These are phyloP conservation scores for Myotis lucifugus DNA, from an alignment of 2,113 vertebrate species.

Conservation along the genomic window DNA sequence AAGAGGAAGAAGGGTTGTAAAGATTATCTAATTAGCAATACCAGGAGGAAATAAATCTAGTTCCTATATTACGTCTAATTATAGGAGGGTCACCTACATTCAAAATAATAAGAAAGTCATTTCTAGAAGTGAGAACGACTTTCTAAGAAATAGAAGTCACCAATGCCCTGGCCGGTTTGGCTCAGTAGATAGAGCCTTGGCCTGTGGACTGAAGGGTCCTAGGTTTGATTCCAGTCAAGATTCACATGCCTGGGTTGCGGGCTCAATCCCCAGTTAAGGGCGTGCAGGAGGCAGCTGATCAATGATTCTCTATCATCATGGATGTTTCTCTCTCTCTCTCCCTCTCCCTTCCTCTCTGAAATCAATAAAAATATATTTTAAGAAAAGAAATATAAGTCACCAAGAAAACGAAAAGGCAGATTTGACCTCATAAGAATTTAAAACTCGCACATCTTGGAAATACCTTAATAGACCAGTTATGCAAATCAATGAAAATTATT, in stretches of 20 bases:
- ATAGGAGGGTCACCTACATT: not conserved
- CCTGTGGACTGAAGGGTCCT: too few relatives aligned
- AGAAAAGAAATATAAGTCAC: not conserved
- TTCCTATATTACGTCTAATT: not conserved
- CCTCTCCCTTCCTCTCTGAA: too few relatives aligned
- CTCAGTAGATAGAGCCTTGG: too few relatives aligned
- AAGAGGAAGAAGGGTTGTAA: not conserved
- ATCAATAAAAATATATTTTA: too few relatives aligned
- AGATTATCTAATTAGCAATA: not conserved
- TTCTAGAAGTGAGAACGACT: not conserved
- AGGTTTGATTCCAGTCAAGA: too few relatives aligned
- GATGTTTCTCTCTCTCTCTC: too few relatives aligned
- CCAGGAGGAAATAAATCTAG: not conserved
- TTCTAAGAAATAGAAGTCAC: slow-evolving; percentile 24
- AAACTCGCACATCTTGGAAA: not conserved
- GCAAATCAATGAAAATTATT: not conserved
- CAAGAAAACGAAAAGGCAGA: not conserved
- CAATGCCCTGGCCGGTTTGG: not conserved
- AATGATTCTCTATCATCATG: too few relatives aligned
- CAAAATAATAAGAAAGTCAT: not conserved
- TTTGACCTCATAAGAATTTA: not conserved
- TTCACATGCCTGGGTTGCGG: too few relatives aligned
- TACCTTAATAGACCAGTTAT: not conserved
- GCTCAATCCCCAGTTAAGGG: too few relatives aligned
- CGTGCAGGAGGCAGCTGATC: too few relatives aligned